Evolutionary conservation across 1,140 invertebrate species (phyloP), one percentile per base, ranked within the genome.

Genomic region (Heliconius hermathena): DNA sequence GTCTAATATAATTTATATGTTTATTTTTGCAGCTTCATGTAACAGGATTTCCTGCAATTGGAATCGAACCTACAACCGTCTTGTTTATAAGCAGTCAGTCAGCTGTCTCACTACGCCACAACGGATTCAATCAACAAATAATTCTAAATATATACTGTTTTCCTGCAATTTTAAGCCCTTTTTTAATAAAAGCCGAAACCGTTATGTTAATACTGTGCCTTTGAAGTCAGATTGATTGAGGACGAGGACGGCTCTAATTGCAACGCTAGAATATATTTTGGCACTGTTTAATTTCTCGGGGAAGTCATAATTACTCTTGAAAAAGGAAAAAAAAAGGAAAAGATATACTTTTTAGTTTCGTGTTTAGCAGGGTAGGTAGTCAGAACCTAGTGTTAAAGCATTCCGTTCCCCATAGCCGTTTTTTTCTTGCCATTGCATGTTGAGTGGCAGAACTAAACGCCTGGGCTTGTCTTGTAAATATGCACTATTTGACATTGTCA

Each of bases 221-320:
- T 66, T 66, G 60, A 66, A 66, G 22, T 66, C 13, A 66, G 3
- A 29, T 66, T 66, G 60, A 66, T 66, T 66, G 60, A 57, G n/a
- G 9, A 29, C 60, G 60, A 29, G 60, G 60, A 66, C 60, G 22
- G 60, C 13, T 66, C 11, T 66, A 66, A 66, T 66, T 66, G 22
- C 60, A 66, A 8, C 26, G 60, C 60, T 29, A 29, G 60, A 26
- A 66, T 66, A 66, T 66, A 66, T 66, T 66, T 52, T 66, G n/a
- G n/a, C 60, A 11, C 11, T 29, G 60, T 29, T 66, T 66, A 66
- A 66, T 66, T 66, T 29, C 26, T 26, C 29, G 8, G 60, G 4
- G 26, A 66, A 5, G 11, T 29, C 13, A 29, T 9, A 66, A 29
- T 0, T 66, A 16, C 3, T 16, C 13, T 66, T 29, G n/a, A 29